phyloP scores from a whole-genome alignment of 92 coral and sea anemone species.

The Paragorgia papillata region DNA sequence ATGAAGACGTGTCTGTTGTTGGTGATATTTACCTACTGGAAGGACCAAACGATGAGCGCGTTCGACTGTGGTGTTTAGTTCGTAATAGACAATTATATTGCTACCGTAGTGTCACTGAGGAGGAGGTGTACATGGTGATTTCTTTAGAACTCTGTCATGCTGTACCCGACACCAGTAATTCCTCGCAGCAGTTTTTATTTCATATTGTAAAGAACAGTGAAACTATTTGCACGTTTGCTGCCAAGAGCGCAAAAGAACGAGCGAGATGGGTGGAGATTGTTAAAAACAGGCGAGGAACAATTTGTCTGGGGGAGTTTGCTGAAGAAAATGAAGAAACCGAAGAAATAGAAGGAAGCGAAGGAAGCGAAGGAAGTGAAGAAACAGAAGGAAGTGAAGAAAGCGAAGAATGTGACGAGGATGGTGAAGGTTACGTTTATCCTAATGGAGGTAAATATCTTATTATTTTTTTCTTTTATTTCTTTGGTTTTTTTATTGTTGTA shows the following conservation, averaged over 20 bases:
- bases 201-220: constrained; percentile 72
- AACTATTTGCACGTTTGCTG: constrained; percentile 64
- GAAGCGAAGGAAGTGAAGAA: constrained; percentile 59
- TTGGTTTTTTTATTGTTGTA: neutral
- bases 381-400: constrained; percentile 44
- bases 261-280: constrained; percentile 89
- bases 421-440: constrained; percentile 39
- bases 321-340: constrained; percentile 59
- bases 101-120: constrained; percentile 77
- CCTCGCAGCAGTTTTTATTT: constrained; percentile 66
- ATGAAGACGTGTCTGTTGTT: constrained; percentile 83
- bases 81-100: constrained; percentile 84
- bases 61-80: constrained; percentile 84
- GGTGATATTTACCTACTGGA: constrained; percentile 76
- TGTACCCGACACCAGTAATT: constrained; percentile 63
- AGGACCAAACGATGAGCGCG: constrained; percentile 38
- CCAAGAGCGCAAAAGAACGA: constrained; percentile 71
- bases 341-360: constrained; percentile 40
- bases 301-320: constrained; percentile 64
- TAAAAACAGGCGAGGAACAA: constrained; percentile 79
- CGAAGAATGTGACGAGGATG: constrained; percentile 46
- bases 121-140: constrained; percentile 70
- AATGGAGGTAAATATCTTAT: neutral
- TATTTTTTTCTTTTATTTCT: neutral
- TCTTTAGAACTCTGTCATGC: constrained; percentile 76